Base-by-base conservation (phyloP, 2,888 invertebrate genomes). In the Odontomyia ornata region DNA sequence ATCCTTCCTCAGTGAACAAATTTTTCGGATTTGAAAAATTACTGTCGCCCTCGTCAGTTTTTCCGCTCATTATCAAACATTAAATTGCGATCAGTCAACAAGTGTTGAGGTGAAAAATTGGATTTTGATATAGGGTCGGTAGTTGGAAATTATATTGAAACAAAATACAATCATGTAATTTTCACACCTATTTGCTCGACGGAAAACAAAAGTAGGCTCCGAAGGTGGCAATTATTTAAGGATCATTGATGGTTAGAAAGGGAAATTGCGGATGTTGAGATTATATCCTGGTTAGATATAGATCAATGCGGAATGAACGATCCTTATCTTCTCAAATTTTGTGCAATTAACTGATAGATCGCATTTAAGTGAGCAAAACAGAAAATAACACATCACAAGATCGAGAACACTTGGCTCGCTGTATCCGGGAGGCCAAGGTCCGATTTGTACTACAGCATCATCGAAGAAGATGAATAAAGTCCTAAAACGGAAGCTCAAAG, bases 81-180 rank as follows among this genome's bases (percentile, higher is more conserved):
- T 57, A 73, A 73, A 73, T 36, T 57, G 57, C 57, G 30, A 73
- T 73, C 73, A 73, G 57, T 73, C 73, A 73, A 27, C 25, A 21
- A 21, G 60, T 73, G 30, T 60, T 73, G 60, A 57, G 73, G 36
- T 57, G 73, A 60, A 73, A 73, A 73, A 73, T 73, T 73, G 73
- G 60, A 30, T 73, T 73, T 73, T 73, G 43, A 73, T 73, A 60
- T 21, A 13, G n/a, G 5, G 60, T 30, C 57, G 36, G 57, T 18
- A 36, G 36, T 57, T 73, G 36, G 21, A 73, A 73, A 73, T 73
- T 73, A 73, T 57, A 73, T 52, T 52, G 15, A 18, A 52, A 4
- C 15, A 18, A 52, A 52, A 52, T 13, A 15, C 7, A 52, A 52
- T 52, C 52, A 52, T 52, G 13, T 52, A 52, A 52, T 52, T 52